phyloP scores from a whole-genome alignment of 1,140 invertebrate species.

The Aphidius gifuensis region DNA sequence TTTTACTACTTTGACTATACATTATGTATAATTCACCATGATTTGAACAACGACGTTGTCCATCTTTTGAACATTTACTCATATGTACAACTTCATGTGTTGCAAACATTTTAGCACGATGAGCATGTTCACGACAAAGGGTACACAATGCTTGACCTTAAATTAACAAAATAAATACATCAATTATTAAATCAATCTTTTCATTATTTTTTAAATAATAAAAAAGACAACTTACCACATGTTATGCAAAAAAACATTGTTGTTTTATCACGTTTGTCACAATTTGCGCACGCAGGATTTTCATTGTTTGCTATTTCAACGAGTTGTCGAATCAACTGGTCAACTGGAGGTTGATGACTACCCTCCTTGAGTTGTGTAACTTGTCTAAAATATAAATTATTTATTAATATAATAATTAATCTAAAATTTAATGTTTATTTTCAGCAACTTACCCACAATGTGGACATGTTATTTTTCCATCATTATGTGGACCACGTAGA shows the following conservation, averaged over 20 bases:
- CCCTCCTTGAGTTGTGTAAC: conserved; percentile 62
- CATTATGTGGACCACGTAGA: conserved; percentile 59
- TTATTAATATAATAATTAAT: too few species aligned
- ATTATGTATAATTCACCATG: conserved; percentile 72
- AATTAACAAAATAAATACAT: background rate
- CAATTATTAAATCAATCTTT: too few species aligned
- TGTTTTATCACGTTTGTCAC: conserved; percentile 64
- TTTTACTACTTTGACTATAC: conserved; percentile 66
- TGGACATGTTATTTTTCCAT: conserved; percentile 63
- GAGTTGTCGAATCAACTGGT: conserved; percentile 63
- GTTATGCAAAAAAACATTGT: conserved; percentile 71
- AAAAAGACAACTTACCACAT: conserved; percentile 55
- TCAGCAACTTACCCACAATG: conserved; percentile 61
- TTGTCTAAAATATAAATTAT: conserved; percentile 48
- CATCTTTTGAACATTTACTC: conserved; percentile 67
- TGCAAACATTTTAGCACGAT: conserved; percentile 72
- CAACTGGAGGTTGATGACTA: conserved; percentile 59
- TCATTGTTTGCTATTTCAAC: conserved; percentile 66
- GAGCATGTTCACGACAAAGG: conserved; percentile 68
- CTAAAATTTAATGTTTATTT: background rate
- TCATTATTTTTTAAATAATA: background rate
- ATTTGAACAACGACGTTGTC: conserved; percentile 62
- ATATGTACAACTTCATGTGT: conserved; percentile 69
- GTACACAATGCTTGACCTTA: conserved; percentile 68
- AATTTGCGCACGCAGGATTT: conserved; percentile 69